phyloP scores from a whole-genome alignment of 2,797 vertebrate genomes.

The Lithobates pipiens region DNA sequence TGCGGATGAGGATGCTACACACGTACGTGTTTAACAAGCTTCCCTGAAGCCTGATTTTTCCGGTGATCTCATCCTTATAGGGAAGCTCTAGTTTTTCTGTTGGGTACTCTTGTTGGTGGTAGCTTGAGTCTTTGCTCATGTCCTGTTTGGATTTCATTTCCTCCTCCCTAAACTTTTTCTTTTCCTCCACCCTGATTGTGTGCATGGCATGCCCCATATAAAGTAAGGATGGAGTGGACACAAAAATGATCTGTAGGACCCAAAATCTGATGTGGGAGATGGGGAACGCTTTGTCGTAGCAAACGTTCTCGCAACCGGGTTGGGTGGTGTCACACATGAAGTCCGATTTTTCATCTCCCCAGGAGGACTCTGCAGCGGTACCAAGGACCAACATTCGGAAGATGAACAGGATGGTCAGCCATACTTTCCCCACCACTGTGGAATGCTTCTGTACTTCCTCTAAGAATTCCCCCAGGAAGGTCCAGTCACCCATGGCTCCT shows the following conservation, averaged over 20 bases:
- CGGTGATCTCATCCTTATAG: constrained; percentile 73
- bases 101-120: constrained; percentile 77
- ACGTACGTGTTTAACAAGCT: constrained; percentile 90
- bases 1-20: constrained; percentile 94
- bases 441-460: constrained; percentile 98
- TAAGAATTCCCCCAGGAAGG: constrained; percentile 93
- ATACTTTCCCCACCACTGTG: constrained; percentile 95
- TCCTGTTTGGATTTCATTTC: constrained; percentile 71
- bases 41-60: constrained; percentile 83
- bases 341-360: constrained; percentile 96
- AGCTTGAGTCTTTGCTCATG: constrained; percentile 57
- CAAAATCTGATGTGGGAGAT: constrained; percentile 97
- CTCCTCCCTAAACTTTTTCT: constrained; percentile 78
- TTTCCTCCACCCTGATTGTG: constrained; percentile 89
- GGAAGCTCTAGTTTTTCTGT: constrained; percentile 72
- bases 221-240: constrained; percentile 94
- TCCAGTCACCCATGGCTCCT: constrained; percentile 95
- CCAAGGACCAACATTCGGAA: constrained; percentile 97
- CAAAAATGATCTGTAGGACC: constrained; percentile 98
- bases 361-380: constrained; percentile 94
- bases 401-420: constrained; percentile 96
- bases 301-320: constrained; percentile 95
- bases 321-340: constrained; percentile 94
- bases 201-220: constrained; percentile 98
- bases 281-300: constrained; percentile 95